phyloP scores from a whole-genome alignment of 2,113 vertebrate species.

The Alligator sinensis region DNA sequence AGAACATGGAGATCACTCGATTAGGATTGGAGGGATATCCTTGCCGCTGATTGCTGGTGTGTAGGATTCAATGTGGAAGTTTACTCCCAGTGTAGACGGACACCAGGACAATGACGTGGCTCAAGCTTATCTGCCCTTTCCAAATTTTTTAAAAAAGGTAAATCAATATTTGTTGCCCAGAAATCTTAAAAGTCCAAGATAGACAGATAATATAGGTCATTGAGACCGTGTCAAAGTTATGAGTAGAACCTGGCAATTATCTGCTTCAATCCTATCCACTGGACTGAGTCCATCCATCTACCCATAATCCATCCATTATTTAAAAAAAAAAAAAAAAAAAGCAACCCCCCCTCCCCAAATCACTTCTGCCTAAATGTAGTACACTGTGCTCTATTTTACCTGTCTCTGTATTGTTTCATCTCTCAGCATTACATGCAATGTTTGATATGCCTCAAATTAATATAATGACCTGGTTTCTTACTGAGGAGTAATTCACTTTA shows the following conservation, averaged over 20 bases:
- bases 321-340: too few relatives aligned
- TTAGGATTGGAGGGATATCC: neutral
- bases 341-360: neutral
- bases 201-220: neutral
- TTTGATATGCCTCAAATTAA: neutral
- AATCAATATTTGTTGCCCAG: neutral
- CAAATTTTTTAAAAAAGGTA: neutral
- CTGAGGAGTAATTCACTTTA: constrained; percentile 34
- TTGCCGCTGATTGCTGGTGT: neutral
- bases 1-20: too few relatives aligned
- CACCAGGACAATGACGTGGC: neutral
- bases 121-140: neutral
- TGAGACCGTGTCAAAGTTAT: neutral
- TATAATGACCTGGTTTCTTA: neutral
- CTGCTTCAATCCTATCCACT: neutral
- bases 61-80: neutral
- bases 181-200: neutral
- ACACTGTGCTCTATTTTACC: neutral
- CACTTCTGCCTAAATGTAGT: neutral
- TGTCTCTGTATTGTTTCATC: neutral
- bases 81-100: neutral
- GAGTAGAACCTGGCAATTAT: neutral
- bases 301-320: too few relatives aligned
- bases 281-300: neutral
- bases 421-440: neutral